Evolutionary conservation across 2,113 vertebrate genomes (phyloP), one percentile per base, ranked within the genome.

Genomic region (rabbit (Oryctolagus cuniculus)): DNA sequence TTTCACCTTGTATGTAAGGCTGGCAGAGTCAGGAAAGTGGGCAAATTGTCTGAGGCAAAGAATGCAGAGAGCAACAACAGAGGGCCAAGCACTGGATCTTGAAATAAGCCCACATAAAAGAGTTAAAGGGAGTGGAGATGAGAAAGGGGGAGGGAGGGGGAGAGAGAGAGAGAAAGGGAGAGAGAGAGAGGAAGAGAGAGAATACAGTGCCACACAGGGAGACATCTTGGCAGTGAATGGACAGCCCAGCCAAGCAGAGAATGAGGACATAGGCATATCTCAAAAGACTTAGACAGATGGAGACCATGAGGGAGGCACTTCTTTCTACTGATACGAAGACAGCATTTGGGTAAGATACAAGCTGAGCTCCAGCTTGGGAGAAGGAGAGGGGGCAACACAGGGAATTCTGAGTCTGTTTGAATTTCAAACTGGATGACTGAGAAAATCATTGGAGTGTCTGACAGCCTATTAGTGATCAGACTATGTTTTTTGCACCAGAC

Each of bases 371-470:
- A 49, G 38, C 55, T 34, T 1, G 31, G 25, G 69, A 91, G 77
- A 92, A 73, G 34, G 73, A 84, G 44, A 90, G 22, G 13, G 36
- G 66, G 22, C 6, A 75, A 53, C 27, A 61, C 31, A 84, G 87
- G 91, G 44, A 96, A 75, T 89, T 83, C 22, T 2, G 55, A 96
- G 89, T 93, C 87, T 91, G 81, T 87, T 80, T 95, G 79, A 86
- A 36, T 78, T 93, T 95, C 73, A 86, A 49, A 93, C 53, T 89
- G 66, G 83, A 94, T 96, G 89, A 94, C 86, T 80, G 38, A 94
- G 89, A 90, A 97, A 95, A 95, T 87, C 91, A 38, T n/a, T 82
- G 77, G 77, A 88, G 88, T 96, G 85, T 90, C 92, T 92, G 92
- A 90, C 73, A 93, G 70, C 51, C 73, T 70, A 80, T 94, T 96